Conservation (phyloP, 2,113 vertebrate species). For the Tapirus terrestris region DNA sequence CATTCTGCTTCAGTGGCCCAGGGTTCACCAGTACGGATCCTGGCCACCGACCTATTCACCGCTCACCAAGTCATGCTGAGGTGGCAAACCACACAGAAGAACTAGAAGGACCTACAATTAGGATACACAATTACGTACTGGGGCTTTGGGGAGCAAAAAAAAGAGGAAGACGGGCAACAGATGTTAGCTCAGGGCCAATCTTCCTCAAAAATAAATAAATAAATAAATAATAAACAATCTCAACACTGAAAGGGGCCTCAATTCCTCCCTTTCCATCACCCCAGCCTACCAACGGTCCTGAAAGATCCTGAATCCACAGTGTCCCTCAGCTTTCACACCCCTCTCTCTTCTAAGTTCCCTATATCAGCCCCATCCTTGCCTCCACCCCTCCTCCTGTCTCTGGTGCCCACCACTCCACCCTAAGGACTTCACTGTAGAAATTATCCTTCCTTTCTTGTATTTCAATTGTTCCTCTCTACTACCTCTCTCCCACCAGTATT, state of each 20-base stretch:
- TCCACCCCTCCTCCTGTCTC: background rate
- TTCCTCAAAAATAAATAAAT: no score
- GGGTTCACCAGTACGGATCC: no score
- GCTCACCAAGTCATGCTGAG: no score
- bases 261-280: background rate
- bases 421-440: slow-evolving; percentile 24
- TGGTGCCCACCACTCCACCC: background rate
- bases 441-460: background rate
- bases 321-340: background rate
- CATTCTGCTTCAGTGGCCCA: no score
- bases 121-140: no score
- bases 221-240: background rate
- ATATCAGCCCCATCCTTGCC: background rate
- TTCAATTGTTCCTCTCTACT: background rate
- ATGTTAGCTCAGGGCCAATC: no score
- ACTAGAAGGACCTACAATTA: no score
- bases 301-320: background rate
- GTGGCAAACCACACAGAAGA: no score
- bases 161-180: no score
- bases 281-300: background rate
- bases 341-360: background rate
- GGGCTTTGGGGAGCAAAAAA: no score
- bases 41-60: no score
- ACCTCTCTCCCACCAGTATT: background rate
- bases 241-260: background rate